Base-by-base conservation (phyloP, 2,888 invertebrate genomes). In the Lasioglossum zephyrum region DNA sequence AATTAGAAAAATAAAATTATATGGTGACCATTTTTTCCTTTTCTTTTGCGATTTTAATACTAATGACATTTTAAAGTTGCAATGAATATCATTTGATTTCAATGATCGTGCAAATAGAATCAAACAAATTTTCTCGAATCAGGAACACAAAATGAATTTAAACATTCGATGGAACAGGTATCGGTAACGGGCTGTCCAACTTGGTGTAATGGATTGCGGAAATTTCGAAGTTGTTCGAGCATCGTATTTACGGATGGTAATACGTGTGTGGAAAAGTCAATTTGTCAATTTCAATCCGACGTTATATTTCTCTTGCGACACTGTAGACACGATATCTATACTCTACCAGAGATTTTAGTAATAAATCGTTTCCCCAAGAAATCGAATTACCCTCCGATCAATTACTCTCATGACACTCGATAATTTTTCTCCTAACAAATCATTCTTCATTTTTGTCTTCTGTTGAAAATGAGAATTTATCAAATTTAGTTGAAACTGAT, bases 211-310 rank as follows among this genome's bases (percentile, higher is more conserved):
- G 36, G 63, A 49, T 49, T 18, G 22, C 22, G 57, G n/a, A 41
- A 72, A 60, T 60, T 60, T 75, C 31, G 18, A 41, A 44, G 70
- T 49, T n/a, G 49, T 70, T 26, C 9, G 26, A n/a, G 18, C 53
- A 22, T 41, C 44, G n/a, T 47, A 18, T 13, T 22, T 22, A 18
- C 41, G n/a, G 47, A 66, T 26, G 16, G 49, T 44, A 73, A 73
- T 79, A 26, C 4, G 18, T 36, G 9, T 57, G 66, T 8, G 66
- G 36, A 75, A 49, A 49, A 57, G 63, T 47, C 69, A 78, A 77
- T 82, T 82, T 78, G 81, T 84, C 75, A 74, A 77, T 70, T 75
- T 57, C 53, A 47, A 63, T 72, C 74, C 74, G 26, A 60, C 39
- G 53, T 47, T 75, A 72, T 60, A 39, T 72, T 69, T 84, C 73